Evolutionary conservation across 2,888 invertebrate genomes (phyloP).

Genomic region (Stenotaenia linearis): DNA sequence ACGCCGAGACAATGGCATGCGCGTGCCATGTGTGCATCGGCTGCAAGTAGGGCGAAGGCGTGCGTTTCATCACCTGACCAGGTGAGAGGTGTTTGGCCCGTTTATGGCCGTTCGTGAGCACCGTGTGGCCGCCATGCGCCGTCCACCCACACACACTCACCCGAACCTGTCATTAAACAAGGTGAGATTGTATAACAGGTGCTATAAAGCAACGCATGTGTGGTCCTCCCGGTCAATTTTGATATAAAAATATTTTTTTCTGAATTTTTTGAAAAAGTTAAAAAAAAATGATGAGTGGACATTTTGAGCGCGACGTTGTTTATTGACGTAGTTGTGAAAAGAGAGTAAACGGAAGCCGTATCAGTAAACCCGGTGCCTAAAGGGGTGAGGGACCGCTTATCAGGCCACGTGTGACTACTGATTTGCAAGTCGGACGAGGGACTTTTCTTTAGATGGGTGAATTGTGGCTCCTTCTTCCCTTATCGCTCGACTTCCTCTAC

Average conservation of each 20-base stretch:
- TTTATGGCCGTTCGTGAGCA: conserved; percentile 14
- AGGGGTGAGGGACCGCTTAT: conserved; percentile 13
- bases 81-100: conserved; percentile 26
- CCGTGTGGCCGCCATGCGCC: neutral
- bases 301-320: neutral
- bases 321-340: neutral
- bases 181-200: neutral
- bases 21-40: conserved; percentile 2
- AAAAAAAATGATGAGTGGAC: neutral
- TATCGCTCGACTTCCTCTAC: conserved; percentile 12
- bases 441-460: conserved; percentile 26
- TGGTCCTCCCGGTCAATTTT: neutral
- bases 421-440: conserved; percentile 26
- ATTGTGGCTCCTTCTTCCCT: conserved; percentile 19
- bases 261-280: too few species aligned
- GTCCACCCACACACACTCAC: neutral
- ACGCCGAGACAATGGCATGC: neutral
- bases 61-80: conserved; percentile 12
- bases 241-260: too few species aligned
- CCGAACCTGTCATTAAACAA: conserved; percentile 14
- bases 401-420: conserved; percentile 24
- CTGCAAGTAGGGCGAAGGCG: conserved; percentile 14
- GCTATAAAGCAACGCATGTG: neutral
- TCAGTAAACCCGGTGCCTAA: conserved; percentile 24
- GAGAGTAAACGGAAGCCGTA: neutral